A percentile compares a stretch with the other conserved stretches of the same genome.
phyloP scores from a whole-genome alignment of 2,888 invertebrate species.

The Minunthozetes semirufus region DNA sequence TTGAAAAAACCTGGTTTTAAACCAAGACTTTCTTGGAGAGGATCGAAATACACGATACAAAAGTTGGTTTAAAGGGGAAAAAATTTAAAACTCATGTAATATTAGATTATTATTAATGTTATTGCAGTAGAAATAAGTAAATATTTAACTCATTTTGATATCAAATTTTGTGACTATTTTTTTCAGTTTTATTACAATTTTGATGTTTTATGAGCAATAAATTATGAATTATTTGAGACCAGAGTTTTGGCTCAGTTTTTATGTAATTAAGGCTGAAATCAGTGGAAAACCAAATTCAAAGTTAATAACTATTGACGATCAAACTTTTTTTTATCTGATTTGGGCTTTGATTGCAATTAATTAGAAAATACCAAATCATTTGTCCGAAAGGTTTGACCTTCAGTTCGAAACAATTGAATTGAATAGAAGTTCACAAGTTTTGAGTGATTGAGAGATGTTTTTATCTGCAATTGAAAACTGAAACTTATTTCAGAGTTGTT shows the following conservation, averaged over 20 bases:
- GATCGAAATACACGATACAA: too few species aligned
- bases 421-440: not conserved
- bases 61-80: too few species aligned
- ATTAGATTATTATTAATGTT: not conserved
- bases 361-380: not conserved
- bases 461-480: not conserved
- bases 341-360: not conserved
- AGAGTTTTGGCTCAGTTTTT: not conserved
- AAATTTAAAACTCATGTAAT: not conserved
- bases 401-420: not conserved
- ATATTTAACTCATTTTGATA: not conserved
- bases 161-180: not conserved
- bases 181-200: not conserved
- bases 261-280: not conserved
- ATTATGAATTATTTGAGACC: conserved; percentile 1
- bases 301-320: not conserved
- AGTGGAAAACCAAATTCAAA: not conserved
- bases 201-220: conserved; percentile 4
- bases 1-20: too few species aligned
- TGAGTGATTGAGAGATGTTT: conserved; percentile 9
- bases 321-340: not conserved
- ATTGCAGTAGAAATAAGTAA: not conserved
- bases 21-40: too few species aligned
- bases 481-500: not conserved
- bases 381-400: not conserved